Percentiles rank a stretch among this genome's conserved stretches.
These are phyloP conservation scores for Chiroxiphia lanceolata DNA, from an alignment of 2,797 vertebrate species.

Conservation along the genomic window DNA sequence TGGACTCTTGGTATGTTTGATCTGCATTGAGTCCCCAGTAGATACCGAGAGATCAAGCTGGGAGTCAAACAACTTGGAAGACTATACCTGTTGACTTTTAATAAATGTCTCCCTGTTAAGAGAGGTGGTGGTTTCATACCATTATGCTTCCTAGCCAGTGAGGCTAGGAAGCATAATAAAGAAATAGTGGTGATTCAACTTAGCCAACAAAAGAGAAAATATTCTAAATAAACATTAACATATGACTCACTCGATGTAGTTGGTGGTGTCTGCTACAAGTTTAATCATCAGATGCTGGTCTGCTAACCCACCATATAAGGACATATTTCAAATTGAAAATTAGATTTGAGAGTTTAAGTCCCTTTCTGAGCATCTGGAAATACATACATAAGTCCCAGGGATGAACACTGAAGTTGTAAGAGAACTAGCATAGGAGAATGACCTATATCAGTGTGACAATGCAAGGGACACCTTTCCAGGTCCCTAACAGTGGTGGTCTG, in stretches of 20 bases:
- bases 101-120: neutral
- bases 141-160: neutral
- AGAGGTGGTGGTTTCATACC: neutral
- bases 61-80: neutral
- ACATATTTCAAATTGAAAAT: neutral
- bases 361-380: neutral
- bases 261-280: neutral
- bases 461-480: neutral
- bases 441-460: neutral
- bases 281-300: neutral
- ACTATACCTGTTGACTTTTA: neutral
- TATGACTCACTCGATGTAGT: neutral
- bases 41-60: neutral
- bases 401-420: neutral
- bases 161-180: neutral
- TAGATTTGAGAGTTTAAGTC: neutral
- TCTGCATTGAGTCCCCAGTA: neutral
- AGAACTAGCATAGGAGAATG: neutral
- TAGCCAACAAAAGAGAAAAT: neutral
- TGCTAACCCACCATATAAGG: neutral
- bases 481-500: neutral
- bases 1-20: neutral
- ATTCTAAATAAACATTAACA: neutral
- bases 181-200: neutral
- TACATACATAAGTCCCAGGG: accelerated